Conservation (phyloP, 2,797 vertebrate species). For the Urocyon cinereoargenteus region DNA sequence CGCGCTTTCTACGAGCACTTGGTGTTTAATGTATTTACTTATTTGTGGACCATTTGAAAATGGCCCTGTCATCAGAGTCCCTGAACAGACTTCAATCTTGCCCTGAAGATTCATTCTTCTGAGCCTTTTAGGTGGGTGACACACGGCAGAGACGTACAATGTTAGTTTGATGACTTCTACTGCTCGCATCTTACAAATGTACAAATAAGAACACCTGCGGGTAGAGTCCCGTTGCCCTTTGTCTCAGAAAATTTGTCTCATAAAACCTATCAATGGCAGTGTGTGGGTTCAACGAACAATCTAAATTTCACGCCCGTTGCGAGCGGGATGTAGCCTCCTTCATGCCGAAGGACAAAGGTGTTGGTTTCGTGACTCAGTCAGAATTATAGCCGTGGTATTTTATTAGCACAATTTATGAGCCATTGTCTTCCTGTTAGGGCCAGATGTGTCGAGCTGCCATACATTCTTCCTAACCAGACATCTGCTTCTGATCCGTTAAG, state of each 20-base stretch:
- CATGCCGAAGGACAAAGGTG: conserved; percentile 20
- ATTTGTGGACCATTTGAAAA: conserved; percentile 52
- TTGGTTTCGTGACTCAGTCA: conserved; percentile 33
- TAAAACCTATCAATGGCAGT: background rate
- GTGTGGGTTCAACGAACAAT: background rate
- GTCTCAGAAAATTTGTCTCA: conserved; percentile 15
- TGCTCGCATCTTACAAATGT: background rate
- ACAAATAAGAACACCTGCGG: background rate
- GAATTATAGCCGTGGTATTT: conserved; percentile 49
- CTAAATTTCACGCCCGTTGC: background rate
- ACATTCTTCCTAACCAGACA: conserved; percentile 60
- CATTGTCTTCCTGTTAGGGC: conserved; percentile 44
- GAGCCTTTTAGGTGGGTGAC: background rate
- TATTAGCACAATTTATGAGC: conserved; percentile 56
- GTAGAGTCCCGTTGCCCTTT: background rate
- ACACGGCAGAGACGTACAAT: background rate
- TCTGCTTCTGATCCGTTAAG: conserved; percentile 68
- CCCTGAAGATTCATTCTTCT: background rate
- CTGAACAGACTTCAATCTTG: background rate
- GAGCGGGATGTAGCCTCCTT: background rate
- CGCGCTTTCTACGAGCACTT: background rate
- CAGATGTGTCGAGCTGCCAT: conserved; percentile 56
- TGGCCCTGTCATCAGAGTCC: background rate
- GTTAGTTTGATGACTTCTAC: conserved; percentile 16
- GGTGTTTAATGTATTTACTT: conserved; percentile 15